Evolutionary conservation across 2,888 invertebrate species (phyloP).

Genomic region (Apodemia zela): DNA sequence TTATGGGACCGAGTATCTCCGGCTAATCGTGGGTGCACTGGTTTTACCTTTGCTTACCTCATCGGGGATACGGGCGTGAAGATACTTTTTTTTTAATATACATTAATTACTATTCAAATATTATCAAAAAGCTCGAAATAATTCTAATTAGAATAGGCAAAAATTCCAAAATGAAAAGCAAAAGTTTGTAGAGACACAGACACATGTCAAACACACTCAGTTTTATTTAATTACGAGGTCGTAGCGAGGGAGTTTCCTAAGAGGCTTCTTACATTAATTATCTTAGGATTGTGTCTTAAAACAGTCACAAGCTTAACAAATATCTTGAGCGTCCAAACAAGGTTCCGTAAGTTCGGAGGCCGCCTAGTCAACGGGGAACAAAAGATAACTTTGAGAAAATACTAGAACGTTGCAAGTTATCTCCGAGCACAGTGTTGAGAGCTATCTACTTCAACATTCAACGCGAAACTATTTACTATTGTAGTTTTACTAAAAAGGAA

Average conservation of each 20-base stretch:
- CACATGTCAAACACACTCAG: not conserved
- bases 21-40: too few relatives aligned
- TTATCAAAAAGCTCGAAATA: too few relatives aligned
- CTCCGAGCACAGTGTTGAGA: slow-evolving; percentile 4
- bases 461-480: slow-evolving; percentile 11
- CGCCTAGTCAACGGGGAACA: slow-evolving; percentile 59
- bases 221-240: not conserved
- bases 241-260: slow-evolving; percentile 48
- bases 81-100: too few relatives aligned
- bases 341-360: slow-evolving; percentile 60
- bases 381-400: slow-evolving; percentile 57
- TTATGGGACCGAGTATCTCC: too few relatives aligned
- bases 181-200: not conserved
- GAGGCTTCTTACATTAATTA: slow-evolving; percentile 67
- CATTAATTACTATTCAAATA: too few relatives aligned
- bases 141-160: too few relatives aligned
- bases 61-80: too few relatives aligned
- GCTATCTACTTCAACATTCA: slow-evolving; percentile 11
- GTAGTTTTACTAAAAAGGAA: not conserved
- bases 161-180: not conserved
- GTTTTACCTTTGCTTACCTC: too few relatives aligned
- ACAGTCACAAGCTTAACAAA: slow-evolving; percentile 70
- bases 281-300: slow-evolving; percentile 50
- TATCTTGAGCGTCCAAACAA: slow-evolving; percentile 65
- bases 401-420: slow-evolving; percentile 33